Base-by-base conservation (phyloP, 2,797 vertebrate species). In the Lagocephalus sceleratus region DNA sequence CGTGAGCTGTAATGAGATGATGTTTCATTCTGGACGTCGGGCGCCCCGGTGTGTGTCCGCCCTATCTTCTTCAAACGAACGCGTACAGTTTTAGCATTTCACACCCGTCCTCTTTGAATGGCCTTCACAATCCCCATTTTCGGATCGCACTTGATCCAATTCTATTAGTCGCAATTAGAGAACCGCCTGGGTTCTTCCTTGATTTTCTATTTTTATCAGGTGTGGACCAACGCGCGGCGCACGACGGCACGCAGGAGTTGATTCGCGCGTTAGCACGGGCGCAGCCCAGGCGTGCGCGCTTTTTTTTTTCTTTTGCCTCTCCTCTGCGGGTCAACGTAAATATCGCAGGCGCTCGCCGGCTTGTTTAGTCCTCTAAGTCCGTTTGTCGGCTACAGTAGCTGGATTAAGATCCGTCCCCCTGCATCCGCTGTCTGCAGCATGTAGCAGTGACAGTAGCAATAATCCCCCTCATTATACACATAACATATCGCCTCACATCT, bases 391-490 rank as follows among this genome's bases (percentile, higher is more conserved):
- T 54, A 54, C 69, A 66, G 75, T 72, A 50, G 38, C 57, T 43
- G 60, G 63, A 68, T 74, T 76, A 49, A 82, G 79, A 83, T 81
- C 68, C 35, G 32, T 75, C 63, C 59, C 62, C 51, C 55, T 54
- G 76, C 71, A 19, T 61, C 60, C 35, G 56, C 68, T 54, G 76
- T 59, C 46, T 72, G 65, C 6, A 40, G 57, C 62, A 54, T 78
- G 79, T 74, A 57, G 47, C 66, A 42, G 54, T 79, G 86, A 84
- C 79, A 84, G 84, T 20, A 60, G 68, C 78, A 68, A 83, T 83
- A 82, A 85, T 79, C 74, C 76, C 76, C 77, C 83, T 83, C 79
- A 84, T 88, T 85, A 85, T 82, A 84, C 71, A 79, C 79, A 52
- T 62, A 88, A 85, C 75, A 66, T 78, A 79, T 83, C 57, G 65